Evolutionary conservation across 2,888 invertebrate genomes (phyloP).

Genomic region (Ligdia adustata): DNA sequence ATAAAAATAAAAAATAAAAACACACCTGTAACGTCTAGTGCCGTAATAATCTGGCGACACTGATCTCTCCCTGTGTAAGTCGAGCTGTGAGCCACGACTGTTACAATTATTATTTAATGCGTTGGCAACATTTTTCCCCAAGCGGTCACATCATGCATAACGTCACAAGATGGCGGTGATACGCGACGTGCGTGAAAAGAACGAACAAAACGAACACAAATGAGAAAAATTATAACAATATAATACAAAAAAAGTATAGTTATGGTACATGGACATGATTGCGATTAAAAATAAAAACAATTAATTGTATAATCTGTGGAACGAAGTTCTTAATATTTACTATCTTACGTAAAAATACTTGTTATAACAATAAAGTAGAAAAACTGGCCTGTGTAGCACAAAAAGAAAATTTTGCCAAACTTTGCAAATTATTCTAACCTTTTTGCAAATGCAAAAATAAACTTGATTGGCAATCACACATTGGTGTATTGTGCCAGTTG

Average conservation of each 20-base stretch:
- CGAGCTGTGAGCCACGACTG: slow-evolving; percentile 90
- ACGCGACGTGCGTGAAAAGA: slow-evolving; percentile 48
- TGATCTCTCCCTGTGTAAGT: slow-evolving; percentile 86
- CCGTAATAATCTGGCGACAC: slow-evolving; percentile 89
- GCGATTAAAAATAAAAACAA: too few species aligned
- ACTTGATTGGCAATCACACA: too few species aligned
- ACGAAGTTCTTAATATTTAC: too few species aligned
- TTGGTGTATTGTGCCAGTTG: too few species aligned
- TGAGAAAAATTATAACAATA: slow-evolving; percentile 29
- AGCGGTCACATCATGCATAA: slow-evolving; percentile 72
- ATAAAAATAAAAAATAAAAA: slow-evolving; percentile 38
- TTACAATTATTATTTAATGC: slow-evolving; percentile 33
- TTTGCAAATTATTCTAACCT: too few species aligned
- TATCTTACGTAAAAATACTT: too few species aligned
- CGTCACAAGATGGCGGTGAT: slow-evolving; percentile 70
- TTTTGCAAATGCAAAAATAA: too few species aligned
- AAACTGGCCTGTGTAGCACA: too few species aligned
- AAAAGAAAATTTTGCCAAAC: too few species aligned
- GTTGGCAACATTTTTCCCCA: slow-evolving; percentile 45
- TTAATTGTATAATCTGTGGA: slow-evolving; percentile 4
- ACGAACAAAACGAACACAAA: slow-evolving; percentile 32
- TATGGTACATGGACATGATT: too few species aligned
- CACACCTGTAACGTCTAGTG: slow-evolving; percentile 91
- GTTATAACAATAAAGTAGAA: too few species aligned
- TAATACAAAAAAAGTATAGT: neutral